Conservation (phyloP, 2,797 vertebrate genomes). For the Hyperoplus immaculatus region DNA sequence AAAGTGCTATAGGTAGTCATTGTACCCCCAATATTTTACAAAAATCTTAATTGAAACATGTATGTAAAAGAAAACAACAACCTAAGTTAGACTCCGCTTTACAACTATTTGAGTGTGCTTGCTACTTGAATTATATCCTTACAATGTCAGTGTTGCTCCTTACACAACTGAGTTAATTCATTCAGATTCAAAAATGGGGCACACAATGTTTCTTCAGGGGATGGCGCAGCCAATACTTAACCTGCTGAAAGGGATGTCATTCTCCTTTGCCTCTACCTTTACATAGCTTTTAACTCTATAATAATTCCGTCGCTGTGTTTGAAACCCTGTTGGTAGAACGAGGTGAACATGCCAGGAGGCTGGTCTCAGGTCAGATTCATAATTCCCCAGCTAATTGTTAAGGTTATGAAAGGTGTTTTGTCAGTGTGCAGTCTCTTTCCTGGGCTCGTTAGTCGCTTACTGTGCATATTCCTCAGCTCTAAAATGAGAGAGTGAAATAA, state of each 20-base stretch:
- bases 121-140: slow-evolving; percentile 20
- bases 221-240: slow-evolving; percentile 36
- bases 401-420: slow-evolving; percentile 24
- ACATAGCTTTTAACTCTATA: slow-evolving; percentile 14
- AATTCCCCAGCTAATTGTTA: slow-evolving; percentile 23
- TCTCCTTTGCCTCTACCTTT: slow-evolving; percentile 25
- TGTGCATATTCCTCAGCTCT: slow-evolving; percentile 3
- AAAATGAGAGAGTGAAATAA: slow-evolving; percentile 11
- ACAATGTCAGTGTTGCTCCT: slow-evolving; percentile 1
- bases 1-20: slow-evolving; percentile 1
- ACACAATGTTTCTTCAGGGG: slow-evolving; percentile 47
- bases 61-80: background rate
- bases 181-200: slow-evolving; percentile 43
- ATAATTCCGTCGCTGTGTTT: slow-evolving; percentile 16
- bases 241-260: slow-evolving; percentile 37
- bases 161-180: slow-evolving; percentile 37
- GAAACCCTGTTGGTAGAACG: slow-evolving; percentile 1
- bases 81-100: background rate
- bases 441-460: background rate
- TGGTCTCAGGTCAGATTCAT: slow-evolving; percentile 17
- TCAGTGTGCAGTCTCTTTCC: background rate
- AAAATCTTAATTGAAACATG: slow-evolving; percentile 15
- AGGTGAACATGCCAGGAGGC: slow-evolving; percentile 17
- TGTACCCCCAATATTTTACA: background rate
- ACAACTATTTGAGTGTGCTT: slow-evolving; percentile 21